Conservation (phyloP, 2,888 invertebrate species). For the Plemyria rubiginata region DNA sequence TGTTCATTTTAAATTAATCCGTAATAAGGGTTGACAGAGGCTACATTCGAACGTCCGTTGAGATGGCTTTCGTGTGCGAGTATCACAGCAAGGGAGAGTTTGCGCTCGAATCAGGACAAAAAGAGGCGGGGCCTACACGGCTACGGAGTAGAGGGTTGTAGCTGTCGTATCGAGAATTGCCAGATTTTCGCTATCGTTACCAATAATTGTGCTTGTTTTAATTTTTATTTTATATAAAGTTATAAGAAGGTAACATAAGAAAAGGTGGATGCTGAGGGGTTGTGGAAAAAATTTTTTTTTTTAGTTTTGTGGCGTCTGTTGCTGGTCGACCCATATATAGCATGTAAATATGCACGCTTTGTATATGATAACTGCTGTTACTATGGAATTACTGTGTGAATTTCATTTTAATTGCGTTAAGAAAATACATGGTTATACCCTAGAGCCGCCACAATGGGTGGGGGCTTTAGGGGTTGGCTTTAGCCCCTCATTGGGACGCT, state of each 20-base stretch:
- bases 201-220: neutral
- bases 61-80: slow-evolving; percentile 39
- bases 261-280: no score
- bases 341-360: no score
- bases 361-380: no score
- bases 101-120: slow-evolving; percentile 51
- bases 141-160: slow-evolving; percentile 30
- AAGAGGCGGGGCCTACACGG: slow-evolving; percentile 58
- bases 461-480: slow-evolving; percentile 18
- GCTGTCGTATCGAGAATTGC: neutral
- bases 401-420: neutral
- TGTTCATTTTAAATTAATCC: slow-evolving; percentile 30
- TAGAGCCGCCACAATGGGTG: neutral
- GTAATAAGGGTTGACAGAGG: slow-evolving; percentile 46
- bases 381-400: neutral
- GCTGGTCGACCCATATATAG: no score
- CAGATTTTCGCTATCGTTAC: neutral
- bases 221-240: neutral
- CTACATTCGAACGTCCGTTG: slow-evolving; percentile 41
- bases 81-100: slow-evolving; percentile 59
- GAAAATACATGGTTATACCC: slow-evolving; percentile 10
- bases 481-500: slow-evolving; percentile 47
- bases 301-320: neutral
- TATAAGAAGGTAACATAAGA: no score
- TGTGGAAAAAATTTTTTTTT: neutral